Evolutionary conservation across 2,888 invertebrate species (phyloP).

Genomic region (Drosophila meridiana): DNA sequence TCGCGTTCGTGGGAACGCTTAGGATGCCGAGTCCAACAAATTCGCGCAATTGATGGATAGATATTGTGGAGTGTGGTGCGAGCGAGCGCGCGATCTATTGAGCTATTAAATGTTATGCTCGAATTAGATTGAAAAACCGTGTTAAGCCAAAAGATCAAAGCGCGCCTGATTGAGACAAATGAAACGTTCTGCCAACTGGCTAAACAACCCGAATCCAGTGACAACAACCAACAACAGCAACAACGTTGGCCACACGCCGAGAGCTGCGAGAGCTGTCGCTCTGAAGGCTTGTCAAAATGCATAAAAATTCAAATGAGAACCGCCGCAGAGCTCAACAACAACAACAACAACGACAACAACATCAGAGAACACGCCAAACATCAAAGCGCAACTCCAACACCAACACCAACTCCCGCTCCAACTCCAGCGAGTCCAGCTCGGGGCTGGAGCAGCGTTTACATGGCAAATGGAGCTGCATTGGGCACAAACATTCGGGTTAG

Average conservation of each 20-base stretch:
- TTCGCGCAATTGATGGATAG: constrained; percentile 38
- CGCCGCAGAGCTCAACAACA: constrained; percentile 22
- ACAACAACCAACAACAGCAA: constrained; percentile 26
- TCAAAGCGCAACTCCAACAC: constrained; percentile 53
- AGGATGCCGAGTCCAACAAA: constrained; percentile 12
- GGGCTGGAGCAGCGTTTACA: constrained; percentile 17
- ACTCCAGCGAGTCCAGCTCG: constrained; percentile 1
- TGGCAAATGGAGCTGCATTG: constrained; percentile 17
- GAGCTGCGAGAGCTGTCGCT: constrained; percentile 45
- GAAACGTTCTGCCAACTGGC: constrained; percentile 74
- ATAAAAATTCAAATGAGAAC: constrained; percentile 78
- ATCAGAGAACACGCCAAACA: constrained; percentile 26
- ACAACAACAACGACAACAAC: neutral
- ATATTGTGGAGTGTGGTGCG: constrained; percentile 15
- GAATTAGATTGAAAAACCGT: constrained; percentile 75
- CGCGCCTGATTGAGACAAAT: constrained; percentile 74
- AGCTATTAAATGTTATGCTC: constrained; percentile 71
- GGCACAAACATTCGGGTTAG: constrained; percentile 12
- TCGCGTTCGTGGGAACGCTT: constrained; percentile 64
- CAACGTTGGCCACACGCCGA: constrained; percentile 68
- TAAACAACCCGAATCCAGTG: constrained; percentile 26
- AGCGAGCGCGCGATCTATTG: constrained; percentile 54
- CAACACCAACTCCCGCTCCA: constrained; percentile 8
- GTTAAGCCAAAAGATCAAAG: constrained; percentile 64
- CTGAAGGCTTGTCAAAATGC: constrained; percentile 71